Evolutionary conservation across 2,888 invertebrate genomes (phyloP), one percentile per base, ranked within the genome.

Genomic region (Dusona sp.): DNA sequence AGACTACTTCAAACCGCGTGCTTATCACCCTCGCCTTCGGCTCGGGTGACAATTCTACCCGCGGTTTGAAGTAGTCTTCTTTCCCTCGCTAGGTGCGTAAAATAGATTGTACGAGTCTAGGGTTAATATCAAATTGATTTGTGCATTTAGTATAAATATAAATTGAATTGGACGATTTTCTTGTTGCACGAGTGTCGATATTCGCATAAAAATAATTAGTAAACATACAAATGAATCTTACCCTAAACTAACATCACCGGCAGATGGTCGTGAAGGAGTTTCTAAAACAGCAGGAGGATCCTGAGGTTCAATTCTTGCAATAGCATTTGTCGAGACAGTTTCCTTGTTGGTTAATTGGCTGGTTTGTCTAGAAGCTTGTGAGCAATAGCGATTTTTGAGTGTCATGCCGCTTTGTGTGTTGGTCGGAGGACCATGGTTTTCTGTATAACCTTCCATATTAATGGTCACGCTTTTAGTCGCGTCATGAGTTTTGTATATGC

Each of bases 401-500:
- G 51, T 68, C 2, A 45, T 48, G 2, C 33, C 75, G 29, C 22
- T 77, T 4, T 67, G 72, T 19, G 54, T 36, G 13, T 42, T 19
- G 6, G 65, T 33, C 9, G 25, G 16, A 19, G 29, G 65, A 3
- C 72, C 81, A n/a, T 79, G 68, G 1, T 48, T 38, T 8, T 51
- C 65, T 0, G 54, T 29, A 9, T 70, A 77, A 13, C 25, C 51
- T 19, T 79, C 83, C 25, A 91, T 81, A 67, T 95, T 94, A 0
- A 98, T 95, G 0, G 97, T 96, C 0, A 97, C 95, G 0, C 97
- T 96, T 90, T 97, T 97, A 0, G 99, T 98, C 92, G 97, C 97
- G 93, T 99, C 98, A 89, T 96, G 96, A 0, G 98, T 98, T 95
- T 99, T 99, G 94, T 98, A 99, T 89, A 99, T 99, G 1, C 99